Conservation (phyloP, 2,113 vertebrate species). For the Erpornis zantholeuca region DNA sequence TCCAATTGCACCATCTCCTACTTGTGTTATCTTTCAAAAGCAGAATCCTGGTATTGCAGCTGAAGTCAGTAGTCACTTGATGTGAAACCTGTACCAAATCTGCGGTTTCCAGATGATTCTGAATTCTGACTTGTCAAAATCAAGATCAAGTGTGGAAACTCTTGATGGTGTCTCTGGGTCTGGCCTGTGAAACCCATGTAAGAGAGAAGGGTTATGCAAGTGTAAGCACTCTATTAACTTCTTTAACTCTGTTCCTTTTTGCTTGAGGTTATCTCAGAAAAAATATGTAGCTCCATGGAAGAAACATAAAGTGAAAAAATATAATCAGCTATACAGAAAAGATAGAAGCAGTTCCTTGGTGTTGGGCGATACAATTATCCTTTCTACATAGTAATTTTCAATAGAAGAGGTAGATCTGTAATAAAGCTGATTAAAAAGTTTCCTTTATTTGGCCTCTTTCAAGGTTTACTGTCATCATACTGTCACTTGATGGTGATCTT, state of each 20-base stretch:
- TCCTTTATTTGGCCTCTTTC: slow-evolving; percentile 23
- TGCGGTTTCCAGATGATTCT: neutral
- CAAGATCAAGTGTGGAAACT: neutral
- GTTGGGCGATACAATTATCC: neutral
- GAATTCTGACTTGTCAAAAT: neutral
- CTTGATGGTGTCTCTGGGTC: neutral
- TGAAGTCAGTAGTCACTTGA: neutral
- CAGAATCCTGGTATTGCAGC: neutral
- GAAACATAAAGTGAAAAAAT: neutral
- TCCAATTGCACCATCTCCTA: neutral
- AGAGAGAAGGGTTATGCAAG: neutral
- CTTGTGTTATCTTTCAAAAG: neutral
- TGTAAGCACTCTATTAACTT: neutral
- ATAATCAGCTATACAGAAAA: neutral
- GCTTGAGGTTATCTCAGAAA: neutral
- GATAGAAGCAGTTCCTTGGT: neutral
- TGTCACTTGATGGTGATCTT: slow-evolving; percentile 2
- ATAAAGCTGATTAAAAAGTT: neutral
- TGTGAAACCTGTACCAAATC: neutral
- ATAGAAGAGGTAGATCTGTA: neutral
- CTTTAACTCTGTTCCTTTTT: neutral
- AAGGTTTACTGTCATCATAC: neutral
- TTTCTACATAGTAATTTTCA: neutral
- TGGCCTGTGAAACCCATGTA: neutral
- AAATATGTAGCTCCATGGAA: neutral